Percentiles rank a stretch among this genome's conserved stretches.
phyloP scores from a whole-genome alignment of 1,140 invertebrate genomes.

The Orius laevigatus region DNA sequence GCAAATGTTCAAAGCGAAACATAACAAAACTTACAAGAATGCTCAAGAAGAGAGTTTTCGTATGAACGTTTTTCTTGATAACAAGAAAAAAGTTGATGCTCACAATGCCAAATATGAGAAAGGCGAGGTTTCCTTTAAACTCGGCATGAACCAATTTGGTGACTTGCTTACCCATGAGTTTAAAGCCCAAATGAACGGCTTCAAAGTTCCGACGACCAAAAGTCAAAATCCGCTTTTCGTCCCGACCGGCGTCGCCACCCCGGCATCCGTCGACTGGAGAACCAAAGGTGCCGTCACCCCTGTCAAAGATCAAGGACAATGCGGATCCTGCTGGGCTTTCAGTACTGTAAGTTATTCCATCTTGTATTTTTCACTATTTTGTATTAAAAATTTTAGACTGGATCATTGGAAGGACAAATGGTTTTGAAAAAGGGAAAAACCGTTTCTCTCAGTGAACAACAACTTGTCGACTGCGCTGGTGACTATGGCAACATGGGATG shows the following conservation, averaged over 20 bases:
- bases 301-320: constrained; percentile 82
- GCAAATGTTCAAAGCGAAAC: not conserved
- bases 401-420: constrained; percentile 87
- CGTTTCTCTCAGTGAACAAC: constrained; percentile 90
- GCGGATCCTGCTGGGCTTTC: constrained; percentile 54
- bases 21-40: constrained; percentile 47
- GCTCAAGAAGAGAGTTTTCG: constrained; percentile 64
- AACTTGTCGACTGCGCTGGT: constrained; percentile 84
- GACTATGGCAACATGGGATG: constrained; percentile 90
- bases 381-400: constrained; percentile 47
- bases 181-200: not conserved
- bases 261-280: constrained; percentile 59
- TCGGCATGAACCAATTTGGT: constrained; percentile 64
- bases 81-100: constrained; percentile 63
- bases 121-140: constrained; percentile 45
- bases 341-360: constrained; percentile 29
- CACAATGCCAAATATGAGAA: constrained; percentile 59
- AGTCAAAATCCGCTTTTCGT: not conserved
- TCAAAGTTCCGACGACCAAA: not conserved
- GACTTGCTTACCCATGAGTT: constrained; percentile 40
- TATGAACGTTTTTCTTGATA: constrained; percentile 77
- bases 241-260: not conserved
- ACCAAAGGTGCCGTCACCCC: constrained; percentile 69
- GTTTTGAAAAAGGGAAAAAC: constrained; percentile 68
- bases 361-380: not conserved